A percentile compares a stretch with the other conserved stretches of the same genome.
Evolutionary conservation across 2,888 invertebrate species (phyloP).

Genomic region (Polyommatus iphigenia): DNA sequence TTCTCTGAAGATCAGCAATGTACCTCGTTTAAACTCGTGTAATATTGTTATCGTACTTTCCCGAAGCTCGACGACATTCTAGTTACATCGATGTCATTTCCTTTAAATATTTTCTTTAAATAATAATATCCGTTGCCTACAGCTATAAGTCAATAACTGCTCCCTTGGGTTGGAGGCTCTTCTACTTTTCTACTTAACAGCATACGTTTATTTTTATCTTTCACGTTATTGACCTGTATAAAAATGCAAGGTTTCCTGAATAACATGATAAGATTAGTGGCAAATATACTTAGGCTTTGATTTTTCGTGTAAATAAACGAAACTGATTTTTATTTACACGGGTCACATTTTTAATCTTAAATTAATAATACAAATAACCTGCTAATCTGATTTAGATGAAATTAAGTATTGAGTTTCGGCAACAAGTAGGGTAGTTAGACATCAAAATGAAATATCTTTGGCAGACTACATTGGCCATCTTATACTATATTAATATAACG

Average conservation of each 20-base stretch:
- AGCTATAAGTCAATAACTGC: slow-evolving; percentile 23
- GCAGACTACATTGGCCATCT: too few species aligned
- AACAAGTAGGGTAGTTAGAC: too few species aligned
- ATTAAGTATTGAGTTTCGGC: too few species aligned
- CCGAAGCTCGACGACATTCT: slow-evolving; percentile 25
- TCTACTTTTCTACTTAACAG: neutral
- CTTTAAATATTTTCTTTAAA: slow-evolving; percentile 29
- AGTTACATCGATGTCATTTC: slow-evolving; percentile 31
- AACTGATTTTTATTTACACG: too few species aligned
- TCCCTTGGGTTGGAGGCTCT: neutral
- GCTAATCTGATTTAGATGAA: too few species aligned
- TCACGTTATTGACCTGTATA: neutral
- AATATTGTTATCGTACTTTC: slow-evolving; percentile 27
- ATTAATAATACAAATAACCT: too few species aligned
- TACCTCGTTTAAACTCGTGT: slow-evolving; percentile 29
- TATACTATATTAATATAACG: too few species aligned
- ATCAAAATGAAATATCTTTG: too few species aligned
- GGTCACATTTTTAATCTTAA: too few species aligned
- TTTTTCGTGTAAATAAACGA: too few species aligned
- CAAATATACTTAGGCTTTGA: too few species aligned
- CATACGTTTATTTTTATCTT: neutral
- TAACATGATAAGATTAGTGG: neutral
- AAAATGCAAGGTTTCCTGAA: neutral
- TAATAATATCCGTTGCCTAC: slow-evolving; percentile 28
- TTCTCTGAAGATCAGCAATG: slow-evolving; percentile 31